Evolutionary conservation across 2,797 vertebrate species (phyloP), one percentile per base, ranked within the genome.

Genomic region (Betta splendens): DNA sequence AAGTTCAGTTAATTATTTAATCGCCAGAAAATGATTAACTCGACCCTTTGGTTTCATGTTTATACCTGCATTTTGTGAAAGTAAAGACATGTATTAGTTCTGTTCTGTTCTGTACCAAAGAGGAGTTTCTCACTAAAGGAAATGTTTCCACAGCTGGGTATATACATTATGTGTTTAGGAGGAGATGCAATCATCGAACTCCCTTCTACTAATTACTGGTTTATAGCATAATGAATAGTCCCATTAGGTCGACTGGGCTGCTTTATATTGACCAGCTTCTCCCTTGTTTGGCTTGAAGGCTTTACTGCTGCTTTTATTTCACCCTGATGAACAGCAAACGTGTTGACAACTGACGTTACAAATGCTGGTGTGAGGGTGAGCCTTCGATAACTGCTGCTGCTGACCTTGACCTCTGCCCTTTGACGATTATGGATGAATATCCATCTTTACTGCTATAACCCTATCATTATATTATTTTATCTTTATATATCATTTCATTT

Each of bases 121-220:
- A n/a, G n/a, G 32, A 31, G 11, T 31, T 31, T 11, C 9, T 9
- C 9, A 31, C 9, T 11, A 11, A 31, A 15, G 11, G 5, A 32
- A 13, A 11, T 54, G 28, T 59, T 48, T 21, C 31, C 38, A 53
- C 43, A 49, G 32, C 31, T 46, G 58, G 13, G 46, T 38, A 49
- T 43, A 31, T 48, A 37, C 26, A 6, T 26, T 39, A 39, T 57
- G 5, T 61, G 12, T 50, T 36, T 51, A 40, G 8, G 15, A 15
- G 29, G 17, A 39, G 37, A 48, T 37, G 9, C 32, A 54, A 53
- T 48, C 46, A 66, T 8, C 47, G 28, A 47, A 60, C 47, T 13
- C 65, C 39, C 52, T 62, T 73, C 31, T 11, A 16, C 43, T 63
- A 70, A 65, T 80, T 77, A 68, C 43, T 47, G 39, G 28, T 55